Percentiles rank a stretch among this genome's conserved stretches.
These are phyloP conservation scores for Columba guinea DNA, from an alignment of 2,797 vertebrate species.

Conservation along the genomic window DNA sequence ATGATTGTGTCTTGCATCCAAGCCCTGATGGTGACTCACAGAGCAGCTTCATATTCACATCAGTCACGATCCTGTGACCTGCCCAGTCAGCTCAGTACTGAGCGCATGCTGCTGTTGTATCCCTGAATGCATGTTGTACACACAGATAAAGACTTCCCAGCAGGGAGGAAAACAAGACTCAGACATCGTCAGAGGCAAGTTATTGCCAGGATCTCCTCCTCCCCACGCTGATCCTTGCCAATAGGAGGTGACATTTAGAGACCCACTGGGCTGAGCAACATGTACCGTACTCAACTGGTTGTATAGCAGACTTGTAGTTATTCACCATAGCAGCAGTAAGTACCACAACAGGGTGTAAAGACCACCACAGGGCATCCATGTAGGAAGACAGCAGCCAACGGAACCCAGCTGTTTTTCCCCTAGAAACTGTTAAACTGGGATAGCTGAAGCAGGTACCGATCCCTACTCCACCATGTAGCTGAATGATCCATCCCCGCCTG, in stretches of 20 bases:
- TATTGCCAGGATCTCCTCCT: neutral
- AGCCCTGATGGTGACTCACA: neutral
- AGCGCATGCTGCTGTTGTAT: neutral
- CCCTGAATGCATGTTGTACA: neutral
- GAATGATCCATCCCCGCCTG: neutral
- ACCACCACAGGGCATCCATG: neutral
- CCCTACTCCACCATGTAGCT: neutral
- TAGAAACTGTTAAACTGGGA: neutral
- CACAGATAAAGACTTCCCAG: neutral
- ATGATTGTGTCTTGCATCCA: neutral
- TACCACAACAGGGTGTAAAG: neutral
- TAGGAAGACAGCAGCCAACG: neutral
- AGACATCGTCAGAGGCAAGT: neutral
- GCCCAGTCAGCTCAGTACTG: neutral
- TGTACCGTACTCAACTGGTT: accelerated
- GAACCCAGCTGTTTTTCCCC: neutral
- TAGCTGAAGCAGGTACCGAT: neutral
- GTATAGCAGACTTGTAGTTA: neutral
- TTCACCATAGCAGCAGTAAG: neutral
- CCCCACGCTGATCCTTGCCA: accelerated
- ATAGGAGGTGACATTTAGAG: neutral
- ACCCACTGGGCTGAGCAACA: neutral
- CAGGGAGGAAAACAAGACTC: neutral
- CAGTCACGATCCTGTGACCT: neutral
- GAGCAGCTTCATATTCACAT: neutral